A percentile compares a stretch with the other conserved stretches of the same genome.
These are phyloP conservation scores for Theropithecus gelada DNA, from an alignment of 2,113 vertebrate species.

Conservation along the genomic window DNA sequence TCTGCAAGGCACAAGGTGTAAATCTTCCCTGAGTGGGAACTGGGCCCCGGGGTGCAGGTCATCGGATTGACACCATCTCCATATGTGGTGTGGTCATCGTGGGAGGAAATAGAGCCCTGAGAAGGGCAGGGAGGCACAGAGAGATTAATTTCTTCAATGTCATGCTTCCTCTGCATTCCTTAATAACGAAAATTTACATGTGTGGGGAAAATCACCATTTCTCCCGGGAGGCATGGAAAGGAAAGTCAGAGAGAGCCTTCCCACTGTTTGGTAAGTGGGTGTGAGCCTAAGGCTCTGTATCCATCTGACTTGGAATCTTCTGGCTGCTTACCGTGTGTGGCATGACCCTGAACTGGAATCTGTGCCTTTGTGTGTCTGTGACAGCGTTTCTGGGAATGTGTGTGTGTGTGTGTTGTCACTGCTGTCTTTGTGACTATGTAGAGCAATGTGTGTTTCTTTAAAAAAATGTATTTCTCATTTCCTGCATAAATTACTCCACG, in stretches of 20 bases:
- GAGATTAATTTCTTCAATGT: conserved; percentile 46
- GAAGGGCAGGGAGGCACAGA: neutral
- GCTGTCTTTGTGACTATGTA: conserved; percentile 28
- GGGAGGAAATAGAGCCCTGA: neutral
- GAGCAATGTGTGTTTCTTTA: conserved; percentile 48
- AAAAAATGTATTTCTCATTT: conserved; percentile 59
- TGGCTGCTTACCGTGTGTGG: neutral
- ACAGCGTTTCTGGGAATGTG: neutral
- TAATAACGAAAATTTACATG: conserved; percentile 42
- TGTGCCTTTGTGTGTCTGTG: neutral
- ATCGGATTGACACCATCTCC: neutral
- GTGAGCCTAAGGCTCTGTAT: neutral
- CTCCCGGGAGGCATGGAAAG: neutral
- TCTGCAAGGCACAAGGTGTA: neutral
- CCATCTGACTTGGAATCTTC: neutral
- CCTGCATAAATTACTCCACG: conserved; percentile 69
- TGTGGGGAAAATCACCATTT: conserved; percentile 8
- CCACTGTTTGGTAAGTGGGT: neutral
- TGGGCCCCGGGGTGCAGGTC: neutral
- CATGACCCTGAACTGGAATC: neutral
- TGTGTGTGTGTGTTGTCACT: neutral
- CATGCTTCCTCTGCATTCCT: neutral
- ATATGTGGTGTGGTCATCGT: neutral
- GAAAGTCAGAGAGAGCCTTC: neutral
- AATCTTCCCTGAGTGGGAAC: neutral